Conservation (phyloP, 2,113 vertebrate species). For the Pygoscelis adeliae region DNA sequence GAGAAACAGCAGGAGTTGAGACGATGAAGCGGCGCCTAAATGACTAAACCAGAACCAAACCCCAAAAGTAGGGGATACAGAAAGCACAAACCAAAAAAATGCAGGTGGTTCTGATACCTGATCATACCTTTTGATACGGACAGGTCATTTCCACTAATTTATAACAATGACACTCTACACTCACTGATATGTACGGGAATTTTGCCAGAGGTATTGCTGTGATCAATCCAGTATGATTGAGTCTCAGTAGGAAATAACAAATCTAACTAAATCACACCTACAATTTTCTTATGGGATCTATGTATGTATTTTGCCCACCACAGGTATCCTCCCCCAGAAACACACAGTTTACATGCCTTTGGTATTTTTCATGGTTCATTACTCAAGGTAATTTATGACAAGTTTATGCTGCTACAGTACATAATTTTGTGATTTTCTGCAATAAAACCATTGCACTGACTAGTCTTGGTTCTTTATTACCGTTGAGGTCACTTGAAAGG, state of each 20-base stretch:
- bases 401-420: slow-evolving; percentile 46
- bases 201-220: background rate
- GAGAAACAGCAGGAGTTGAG: background rate
- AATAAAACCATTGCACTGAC: slow-evolving; percentile 55
- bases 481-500: slow-evolving; percentile 63
- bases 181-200: background rate
- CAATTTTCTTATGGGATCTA: background rate
- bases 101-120: background rate
- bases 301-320: background rate
- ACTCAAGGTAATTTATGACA: slow-evolving; percentile 49
- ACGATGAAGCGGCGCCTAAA: background rate
- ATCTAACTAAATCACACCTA: background rate
- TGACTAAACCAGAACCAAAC: background rate
- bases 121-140: background rate
- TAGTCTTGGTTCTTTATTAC: slow-evolving; percentile 58
- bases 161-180: rapidly evolving
- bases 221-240: background rate
- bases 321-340: background rate
- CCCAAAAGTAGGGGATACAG: background rate
- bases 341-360: slow-evolving; percentile 15
- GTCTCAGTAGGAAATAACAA: background rate
- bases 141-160: background rate
- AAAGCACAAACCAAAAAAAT: background rate
- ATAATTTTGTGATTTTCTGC: slow-evolving; percentile 59
- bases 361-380: slow-evolving; percentile 30